phyloP scores from a whole-genome alignment of 92 coral and sea anemone genomes.

The Bergia sp. region DNA sequence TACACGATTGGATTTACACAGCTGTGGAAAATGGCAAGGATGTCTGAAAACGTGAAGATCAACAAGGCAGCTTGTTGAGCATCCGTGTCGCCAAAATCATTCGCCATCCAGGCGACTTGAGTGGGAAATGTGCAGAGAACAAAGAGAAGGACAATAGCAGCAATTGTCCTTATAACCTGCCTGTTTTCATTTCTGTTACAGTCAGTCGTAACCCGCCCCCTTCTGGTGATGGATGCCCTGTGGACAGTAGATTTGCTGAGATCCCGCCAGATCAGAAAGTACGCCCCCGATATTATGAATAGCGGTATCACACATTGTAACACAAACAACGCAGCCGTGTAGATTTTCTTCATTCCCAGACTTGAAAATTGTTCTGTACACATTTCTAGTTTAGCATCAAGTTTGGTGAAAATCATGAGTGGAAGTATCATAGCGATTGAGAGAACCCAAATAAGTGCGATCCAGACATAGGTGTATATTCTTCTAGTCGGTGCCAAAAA shows the following conservation, averaged over 20 bases:
- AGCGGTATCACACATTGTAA: constrained; percentile 87
- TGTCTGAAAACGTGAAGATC: constrained; percentile 71
- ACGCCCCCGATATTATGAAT: constrained; percentile 78
- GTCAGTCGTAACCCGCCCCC: constrained; percentile 22
- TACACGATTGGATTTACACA: constrained; percentile 90
- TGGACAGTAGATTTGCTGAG: constrained; percentile 48
- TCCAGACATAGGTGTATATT: constrained; percentile 54
- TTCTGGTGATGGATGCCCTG: constrained; percentile 18
- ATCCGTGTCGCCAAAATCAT: constrained; percentile 69
- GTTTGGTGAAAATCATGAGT: constrained; percentile 69
- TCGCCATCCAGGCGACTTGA: constrained; percentile 85
- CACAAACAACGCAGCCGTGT: constrained; percentile 78
- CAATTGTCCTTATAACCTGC: constrained; percentile 82
- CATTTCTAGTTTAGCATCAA: constrained; percentile 4
- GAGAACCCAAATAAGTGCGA: constrained; percentile 62
- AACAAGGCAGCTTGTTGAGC: constrained; percentile 51
- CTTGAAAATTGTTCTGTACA: constrained; percentile 77
- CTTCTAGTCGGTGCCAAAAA: constrained; percentile 68
- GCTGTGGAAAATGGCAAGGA: constrained; percentile 82
- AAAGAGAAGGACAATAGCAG: constrained; percentile 78
- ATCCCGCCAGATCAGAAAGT: constrained; percentile 83
- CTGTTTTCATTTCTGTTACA: constrained; percentile 70
- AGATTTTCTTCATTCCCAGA: constrained; percentile 55
- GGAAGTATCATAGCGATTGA: constrained; percentile 69
- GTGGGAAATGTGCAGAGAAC: constrained; percentile 89